A percentile compares a stretch with the other conserved stretches of the same genome.
Conservation (phyloP, 2,888 invertebrate species). For the Beris morrisii region DNA sequence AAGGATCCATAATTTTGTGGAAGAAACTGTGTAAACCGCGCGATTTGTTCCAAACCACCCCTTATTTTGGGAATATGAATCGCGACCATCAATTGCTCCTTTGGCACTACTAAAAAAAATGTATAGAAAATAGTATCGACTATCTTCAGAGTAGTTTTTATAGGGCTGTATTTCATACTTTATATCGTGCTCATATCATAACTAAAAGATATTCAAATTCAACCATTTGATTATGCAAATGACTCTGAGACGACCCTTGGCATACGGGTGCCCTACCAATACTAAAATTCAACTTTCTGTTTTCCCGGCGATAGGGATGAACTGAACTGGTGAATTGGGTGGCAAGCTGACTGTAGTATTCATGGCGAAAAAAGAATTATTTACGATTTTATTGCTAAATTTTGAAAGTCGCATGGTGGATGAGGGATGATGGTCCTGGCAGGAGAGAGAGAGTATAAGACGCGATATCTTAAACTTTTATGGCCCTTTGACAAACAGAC, state of each 20-base stretch:
- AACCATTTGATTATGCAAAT: constrained; percentile 57
- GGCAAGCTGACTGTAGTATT: constrained; percentile 19
- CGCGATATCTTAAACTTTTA: no score
- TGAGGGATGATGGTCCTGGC: no score
- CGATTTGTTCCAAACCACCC: constrained; percentile 1
- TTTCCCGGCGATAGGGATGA: constrained; percentile 12
- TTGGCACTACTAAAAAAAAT: constrained; percentile 9
- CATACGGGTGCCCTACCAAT: constrained; percentile 49
- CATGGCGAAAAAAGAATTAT: constrained; percentile 38
- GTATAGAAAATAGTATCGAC: constrained; percentile 9
- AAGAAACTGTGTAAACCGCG: constrained; percentile 11
- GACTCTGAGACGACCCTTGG: constrained; percentile 54
- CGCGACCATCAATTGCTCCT: not conserved
- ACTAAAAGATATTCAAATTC: constrained; percentile 52
- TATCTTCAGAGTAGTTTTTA: constrained; percentile 33
- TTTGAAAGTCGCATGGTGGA: constrained; percentile 33
- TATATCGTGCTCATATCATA: constrained; percentile 37
- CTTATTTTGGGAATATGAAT: constrained; percentile 18
- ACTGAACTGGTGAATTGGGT: constrained; percentile 13
- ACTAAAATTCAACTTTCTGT: constrained; percentile 22
- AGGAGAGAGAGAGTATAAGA: no score
- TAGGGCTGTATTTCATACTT: constrained; percentile 37
- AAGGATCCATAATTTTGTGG: constrained; percentile 10
- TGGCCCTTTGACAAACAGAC: no score
- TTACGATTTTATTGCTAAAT: constrained; percentile 37